phyloP scores from a whole-genome alignment of 2,113 vertebrate species.

The Engraulis encrasicolus region DNA sequence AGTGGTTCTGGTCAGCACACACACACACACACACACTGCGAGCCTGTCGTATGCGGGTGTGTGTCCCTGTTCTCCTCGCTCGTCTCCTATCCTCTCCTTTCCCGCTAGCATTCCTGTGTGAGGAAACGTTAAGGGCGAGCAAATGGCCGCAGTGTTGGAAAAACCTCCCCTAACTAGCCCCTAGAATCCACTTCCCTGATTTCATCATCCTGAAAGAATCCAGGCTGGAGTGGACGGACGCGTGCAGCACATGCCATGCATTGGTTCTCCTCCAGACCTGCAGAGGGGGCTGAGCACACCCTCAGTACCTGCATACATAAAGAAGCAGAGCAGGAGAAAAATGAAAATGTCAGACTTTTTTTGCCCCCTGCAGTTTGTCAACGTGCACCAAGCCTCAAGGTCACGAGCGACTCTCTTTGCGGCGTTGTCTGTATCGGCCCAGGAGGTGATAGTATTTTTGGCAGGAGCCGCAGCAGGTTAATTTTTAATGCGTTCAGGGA shows the following conservation, averaged over 20 bases:
- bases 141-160: neutral
- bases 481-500: neutral
- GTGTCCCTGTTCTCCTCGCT: too few relatives aligned
- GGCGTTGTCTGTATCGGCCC: neutral
- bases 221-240: too few relatives aligned
- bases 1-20: too few relatives aligned
- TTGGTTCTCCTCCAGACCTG: neutral
- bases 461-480: neutral
- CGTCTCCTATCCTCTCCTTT: neutral
- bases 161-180: neutral
- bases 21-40: too few relatives aligned
- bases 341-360: neutral
- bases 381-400: neutral
- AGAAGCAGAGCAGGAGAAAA: neutral
- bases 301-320: neutral
- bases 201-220: neutral
- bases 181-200: neutral
- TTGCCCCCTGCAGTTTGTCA: too few relatives aligned
- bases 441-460: neutral
- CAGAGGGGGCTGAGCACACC: neutral
- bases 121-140: neutral
- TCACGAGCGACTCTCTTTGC: neutral
- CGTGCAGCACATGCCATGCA: too few relatives aligned
- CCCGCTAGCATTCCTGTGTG: neutral
- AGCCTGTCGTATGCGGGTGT: too few relatives aligned